Conservation (phyloP, 2,888 invertebrate genomes). For the Phoronis australis region DNA sequence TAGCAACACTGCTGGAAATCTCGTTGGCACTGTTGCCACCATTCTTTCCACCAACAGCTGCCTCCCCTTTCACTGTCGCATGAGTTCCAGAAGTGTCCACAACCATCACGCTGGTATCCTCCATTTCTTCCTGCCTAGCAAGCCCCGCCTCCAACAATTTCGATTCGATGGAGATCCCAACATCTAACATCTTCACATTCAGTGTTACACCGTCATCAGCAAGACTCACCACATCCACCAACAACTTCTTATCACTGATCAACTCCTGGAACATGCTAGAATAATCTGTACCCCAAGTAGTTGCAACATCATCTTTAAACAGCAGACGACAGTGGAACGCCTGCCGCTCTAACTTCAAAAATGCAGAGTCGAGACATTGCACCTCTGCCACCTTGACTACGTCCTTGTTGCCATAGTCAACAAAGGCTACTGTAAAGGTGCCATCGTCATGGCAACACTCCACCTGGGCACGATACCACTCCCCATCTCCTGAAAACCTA, state of each 20-base stretch:
- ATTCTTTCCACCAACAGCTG: not conserved
- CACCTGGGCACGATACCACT: no score
- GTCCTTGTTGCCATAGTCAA: conserved; percentile 8
- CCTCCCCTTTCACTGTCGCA: no score
- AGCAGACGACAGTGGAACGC: conserved; percentile 3
- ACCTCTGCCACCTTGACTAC: not conserved
- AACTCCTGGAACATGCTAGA: not conserved
- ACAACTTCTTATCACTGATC: conserved; percentile 6
- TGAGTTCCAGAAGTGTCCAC: no score
- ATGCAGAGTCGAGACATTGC: not conserved
- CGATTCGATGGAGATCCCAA: conserved; percentile 30
- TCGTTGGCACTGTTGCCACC: not conserved
- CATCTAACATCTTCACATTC: conserved; percentile 25
- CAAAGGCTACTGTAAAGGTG: not conserved
- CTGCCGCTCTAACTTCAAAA: conserved; percentile 1
- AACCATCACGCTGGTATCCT: no score
- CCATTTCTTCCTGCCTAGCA: conserved; percentile 17
- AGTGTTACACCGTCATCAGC: conserved; percentile 10
- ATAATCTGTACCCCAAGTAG: not conserved
- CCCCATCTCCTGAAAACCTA: no score
- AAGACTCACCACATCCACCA: conserved; percentile 23
- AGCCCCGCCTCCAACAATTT: conserved; percentile 21
- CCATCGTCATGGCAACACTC: not conserved
- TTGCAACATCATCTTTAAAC: not conserved
- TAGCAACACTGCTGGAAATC: not conserved